Evolutionary conservation across 2,113 vertebrate species (phyloP).

Genomic region (Monopterus albus): DNA sequence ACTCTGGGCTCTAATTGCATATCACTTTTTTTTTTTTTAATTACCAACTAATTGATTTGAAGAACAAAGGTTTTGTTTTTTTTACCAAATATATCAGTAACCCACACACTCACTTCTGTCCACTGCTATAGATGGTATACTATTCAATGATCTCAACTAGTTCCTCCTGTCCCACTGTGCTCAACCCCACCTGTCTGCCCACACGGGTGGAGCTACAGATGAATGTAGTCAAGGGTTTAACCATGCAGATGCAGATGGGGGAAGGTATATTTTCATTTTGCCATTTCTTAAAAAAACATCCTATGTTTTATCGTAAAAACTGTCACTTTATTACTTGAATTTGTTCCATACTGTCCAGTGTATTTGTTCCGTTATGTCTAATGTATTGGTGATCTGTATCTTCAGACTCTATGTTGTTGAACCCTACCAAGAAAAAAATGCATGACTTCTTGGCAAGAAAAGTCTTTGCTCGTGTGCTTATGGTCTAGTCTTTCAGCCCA

Average conservation of each 20-base stretch:
- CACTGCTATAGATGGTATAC: conserved; percentile 58
- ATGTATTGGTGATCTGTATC: conserved; percentile 77
- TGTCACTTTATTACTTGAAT: conserved; percentile 79
- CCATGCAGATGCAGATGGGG: conserved; percentile 60
- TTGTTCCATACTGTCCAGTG: conserved; percentile 68
- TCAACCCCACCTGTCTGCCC: conserved; percentile 65
- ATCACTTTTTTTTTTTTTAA: conserved; percentile 71
- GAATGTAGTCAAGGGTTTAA: conserved; percentile 80
- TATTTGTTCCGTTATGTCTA: conserved; percentile 70
- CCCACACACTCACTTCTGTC: conserved; percentile 56
- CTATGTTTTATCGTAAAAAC: conserved; percentile 68
- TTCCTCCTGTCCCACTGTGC: conserved; percentile 61
- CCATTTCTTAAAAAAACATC: conserved; percentile 58
- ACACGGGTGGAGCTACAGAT: conserved; percentile 68
- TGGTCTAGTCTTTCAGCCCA: conserved; percentile 74
- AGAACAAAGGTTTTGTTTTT: conserved; percentile 54
- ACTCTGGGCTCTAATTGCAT: conserved; percentile 75
- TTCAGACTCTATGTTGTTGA: conserved; percentile 76
- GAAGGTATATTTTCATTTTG: conserved; percentile 60
- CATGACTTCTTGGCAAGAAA: conserved; percentile 77
- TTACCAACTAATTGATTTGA: conserved; percentile 67
- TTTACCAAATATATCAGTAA: conserved; percentile 64
- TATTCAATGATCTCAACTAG: conserved; percentile 54
- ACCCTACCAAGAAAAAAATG: conserved; percentile 76
- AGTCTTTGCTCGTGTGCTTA: conserved; percentile 79